These are phyloP conservation scores for Catostylus mosaicus DNA, from an alignment of 30 jellyfish, hydroid and myxozoan genomes.

Conservation along the genomic window DNA sequence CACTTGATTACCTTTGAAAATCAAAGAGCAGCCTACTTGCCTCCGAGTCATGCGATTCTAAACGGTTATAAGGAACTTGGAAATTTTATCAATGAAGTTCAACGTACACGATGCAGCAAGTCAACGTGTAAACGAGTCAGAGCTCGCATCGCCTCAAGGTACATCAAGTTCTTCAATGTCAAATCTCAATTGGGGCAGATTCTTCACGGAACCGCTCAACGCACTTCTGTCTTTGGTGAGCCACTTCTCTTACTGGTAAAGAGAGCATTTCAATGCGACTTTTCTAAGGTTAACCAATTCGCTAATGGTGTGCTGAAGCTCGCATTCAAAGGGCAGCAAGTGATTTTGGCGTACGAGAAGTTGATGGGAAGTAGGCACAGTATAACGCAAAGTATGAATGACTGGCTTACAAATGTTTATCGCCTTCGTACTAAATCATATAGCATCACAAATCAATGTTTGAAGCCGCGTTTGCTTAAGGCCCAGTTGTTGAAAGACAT, in stretches of 20 bases:
- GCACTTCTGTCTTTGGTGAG: conserved; percentile 46
- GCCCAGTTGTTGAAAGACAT: conserved; percentile 8
- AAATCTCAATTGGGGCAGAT: conserved; percentile 1
- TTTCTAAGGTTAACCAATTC: conserved; percentile 23
- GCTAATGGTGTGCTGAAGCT: conserved; percentile 22
- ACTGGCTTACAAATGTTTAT: conserved; percentile 35
- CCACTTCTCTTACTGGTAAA: conserved; percentile 25
- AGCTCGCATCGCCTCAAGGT: conserved; percentile 28
- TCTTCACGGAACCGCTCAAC: conserved; percentile 7
- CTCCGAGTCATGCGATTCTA: background rate
- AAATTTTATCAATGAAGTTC: conserved; percentile 9
- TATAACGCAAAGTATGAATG: conserved; percentile 17
- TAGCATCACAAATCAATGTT: conserved; percentile 20
- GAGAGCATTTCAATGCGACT: conserved; percentile 18
- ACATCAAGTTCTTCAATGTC: conserved; percentile 4
- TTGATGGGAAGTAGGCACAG: conserved; percentile 44
- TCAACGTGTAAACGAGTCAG: conserved; percentile 17
- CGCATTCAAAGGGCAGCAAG: conserved; percentile 58
- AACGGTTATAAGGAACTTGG: conserved; percentile 26
- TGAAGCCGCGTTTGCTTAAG: background rate
- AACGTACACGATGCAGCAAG: conserved; percentile 7
- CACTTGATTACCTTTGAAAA: conserved; percentile 9
- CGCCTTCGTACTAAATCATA: background rate
- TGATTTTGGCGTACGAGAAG: conserved; percentile 41
- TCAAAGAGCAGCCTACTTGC: conserved; percentile 26